Percentiles rank a stretch among this genome's conserved stretches.
Conservation (phyloP, 2,888 invertebrate genomes). For the Venusia cambrica region DNA sequence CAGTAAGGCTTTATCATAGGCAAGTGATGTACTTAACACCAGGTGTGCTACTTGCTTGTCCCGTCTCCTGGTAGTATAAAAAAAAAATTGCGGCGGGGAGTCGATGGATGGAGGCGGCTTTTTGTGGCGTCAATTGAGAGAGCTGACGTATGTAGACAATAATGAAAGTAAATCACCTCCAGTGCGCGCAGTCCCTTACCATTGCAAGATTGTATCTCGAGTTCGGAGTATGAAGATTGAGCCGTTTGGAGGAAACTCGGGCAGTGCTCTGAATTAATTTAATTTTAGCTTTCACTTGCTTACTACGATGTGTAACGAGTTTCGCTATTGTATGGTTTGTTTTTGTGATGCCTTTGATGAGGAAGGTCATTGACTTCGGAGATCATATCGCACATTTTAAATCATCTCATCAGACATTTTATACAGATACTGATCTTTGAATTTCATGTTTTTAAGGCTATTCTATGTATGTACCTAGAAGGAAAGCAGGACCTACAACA, state of each 20-base stretch:
- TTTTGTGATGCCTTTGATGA: slow-evolving; percentile 1
- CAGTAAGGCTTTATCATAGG: no score
- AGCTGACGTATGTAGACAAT: not conserved
- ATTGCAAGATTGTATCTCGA: slow-evolving; percentile 18
- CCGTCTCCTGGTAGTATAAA: no score
- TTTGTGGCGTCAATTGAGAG: not conserved
- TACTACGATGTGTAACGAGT: slow-evolving; percentile 8
- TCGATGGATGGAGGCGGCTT: not conserved
- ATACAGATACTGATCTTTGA: no score
- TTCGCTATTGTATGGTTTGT: slow-evolving; percentile 1
- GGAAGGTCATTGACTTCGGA: not conserved
- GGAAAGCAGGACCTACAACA: no score
- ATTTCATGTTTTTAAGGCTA: no score
- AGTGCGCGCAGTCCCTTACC: slow-evolving; percentile 4
- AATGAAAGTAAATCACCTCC: no score
- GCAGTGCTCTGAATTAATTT: slow-evolving; percentile 19
- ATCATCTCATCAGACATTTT: no score
- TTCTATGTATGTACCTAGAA: no score
- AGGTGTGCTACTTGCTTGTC: no score
- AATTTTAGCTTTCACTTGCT: slow-evolving; percentile 27
- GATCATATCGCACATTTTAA: not conserved
- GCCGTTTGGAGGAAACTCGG: slow-evolving; percentile 22
- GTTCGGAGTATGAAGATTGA: slow-evolving; percentile 19
- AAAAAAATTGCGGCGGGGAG: no score
- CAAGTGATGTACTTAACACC: no score